Conservation (phyloP, 35 echinoderm and acorn worm species). For the Anneissia japonica region DNA sequence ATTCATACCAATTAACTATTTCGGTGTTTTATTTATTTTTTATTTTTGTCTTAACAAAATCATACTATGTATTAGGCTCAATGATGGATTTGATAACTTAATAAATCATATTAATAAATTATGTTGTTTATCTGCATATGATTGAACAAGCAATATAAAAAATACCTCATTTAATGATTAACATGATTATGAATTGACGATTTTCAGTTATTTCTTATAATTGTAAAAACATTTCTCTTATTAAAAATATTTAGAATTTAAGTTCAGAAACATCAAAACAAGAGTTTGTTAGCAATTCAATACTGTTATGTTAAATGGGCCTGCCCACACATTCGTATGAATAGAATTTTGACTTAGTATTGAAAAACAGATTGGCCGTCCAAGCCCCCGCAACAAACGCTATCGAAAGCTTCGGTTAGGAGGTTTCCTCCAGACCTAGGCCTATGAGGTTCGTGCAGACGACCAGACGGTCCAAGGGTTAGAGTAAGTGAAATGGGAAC, state of each 20-base stretch:
- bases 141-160: neutral
- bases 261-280: neutral
- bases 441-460: neutral
- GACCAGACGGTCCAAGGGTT: neutral
- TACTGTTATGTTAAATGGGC: neutral
- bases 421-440: too few relatives aligned
- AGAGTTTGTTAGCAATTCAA: neutral
- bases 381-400: too few relatives aligned
- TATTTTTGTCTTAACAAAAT: neutral
- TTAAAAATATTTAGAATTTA: neutral
- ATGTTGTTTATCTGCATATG: neutral
- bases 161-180: neutral
- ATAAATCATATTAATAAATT: neutral
- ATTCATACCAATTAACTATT: too few relatives aligned
- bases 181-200: neutral
- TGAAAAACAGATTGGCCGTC: neutral
- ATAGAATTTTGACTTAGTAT: neutral
- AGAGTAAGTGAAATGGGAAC: neutral
- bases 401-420: too few relatives aligned
- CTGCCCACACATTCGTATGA: neutral
- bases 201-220: neutral
- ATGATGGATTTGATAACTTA: neutral
- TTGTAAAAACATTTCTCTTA: neutral
- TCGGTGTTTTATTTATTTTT: too few relatives aligned
- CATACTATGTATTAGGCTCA: neutral